Base-by-base conservation (phyloP, 2,797 vertebrate species). In the Sebastes aleutianus region DNA sequence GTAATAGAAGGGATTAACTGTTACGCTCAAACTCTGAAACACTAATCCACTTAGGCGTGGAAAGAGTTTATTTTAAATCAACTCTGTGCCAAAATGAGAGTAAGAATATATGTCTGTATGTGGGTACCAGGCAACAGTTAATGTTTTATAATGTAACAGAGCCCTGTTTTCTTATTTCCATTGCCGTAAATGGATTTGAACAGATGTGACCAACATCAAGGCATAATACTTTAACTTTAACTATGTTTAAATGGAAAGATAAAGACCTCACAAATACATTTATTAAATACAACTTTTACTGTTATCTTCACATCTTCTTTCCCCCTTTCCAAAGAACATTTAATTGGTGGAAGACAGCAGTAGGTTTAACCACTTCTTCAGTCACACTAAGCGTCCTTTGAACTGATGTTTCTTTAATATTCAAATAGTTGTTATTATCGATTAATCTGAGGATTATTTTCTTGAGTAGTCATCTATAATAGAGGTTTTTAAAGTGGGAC, bases 21-120 rank as follows among this genome's bases (percentile, higher is more conserved):
- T 82, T 79, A 18, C 72, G 70, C 73, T 69, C 68, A 57, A 68
- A 75, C 53, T 79, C 57, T 88, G 85, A 88, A 88, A 83, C 87
- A 29, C 70, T 94, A 92, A 94, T 93, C 93, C 79, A 82, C 77
- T 88, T 87, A 85, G 62, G 63, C 64, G 56, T 75, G 80, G 78
- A 83, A 84, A 59, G 68, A 80, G 82, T 93, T 92, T 91, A 85
- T 82, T 89, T 72, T 76, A 82, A 87, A 90, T 91, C 74, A 90
- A 80, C 64, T 27, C 6, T 0, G 13, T 69, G 77, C 50, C 57
- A 62, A 11, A 77, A n/a, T 53, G 13, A 20, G 11, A 12, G 27
- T 11, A 11, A 59, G 70, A 53, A 50, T 65, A 18, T 26, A 32
- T 59, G 70, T 80, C 26, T 67, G 47, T 62, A 2, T 26, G 59